Base-by-base conservation (phyloP, 2,113 vertebrate species). In the Rostratula benghalensis region DNA sequence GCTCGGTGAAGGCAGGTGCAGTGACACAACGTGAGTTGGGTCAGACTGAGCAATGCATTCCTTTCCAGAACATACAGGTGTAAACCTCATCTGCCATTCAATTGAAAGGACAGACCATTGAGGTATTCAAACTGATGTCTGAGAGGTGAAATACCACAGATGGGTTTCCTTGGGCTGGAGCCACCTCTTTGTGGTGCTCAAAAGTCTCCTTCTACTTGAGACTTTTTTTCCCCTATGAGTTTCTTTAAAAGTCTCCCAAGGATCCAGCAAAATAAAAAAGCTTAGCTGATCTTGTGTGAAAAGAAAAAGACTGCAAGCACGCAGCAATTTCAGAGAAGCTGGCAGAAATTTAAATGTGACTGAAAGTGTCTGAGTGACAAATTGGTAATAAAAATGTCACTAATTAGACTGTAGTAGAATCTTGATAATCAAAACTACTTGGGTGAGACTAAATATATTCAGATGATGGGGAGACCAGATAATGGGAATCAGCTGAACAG, bases 391-490 rank as follows among this genome's bases (percentile, higher is more conserved):
- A 97, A 96, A 96, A 96, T 96, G 82, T 92, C 90, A 86, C 75
- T 95, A 96, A 97, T 97, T 96, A 96, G 92, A 78, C 90, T 68
- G 43, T 77, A 92, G 90, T 83, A 94, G 96, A 93, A 93, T 94
- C 93, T 79, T 93, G 93, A 95, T 96, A 94, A 96, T 96, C 92
- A 94, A 95, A 96, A 94, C 93, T 96, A 92, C 88, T 97, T 97
- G 95, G 83, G 95, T 95, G 94, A 96, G 85, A 95, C 94, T 93
- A 96, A 97, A 96, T 94, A 81, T 92, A 94, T 96, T 95, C 85
- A 85, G 78, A 85, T 94, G 90, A 91, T 0, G 6, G 73, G 67
- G 81, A 96, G 82, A 68, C 68, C 63, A 83, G 90, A 96, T 96
- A 95, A 94, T 90, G 90, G 85, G 75, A 96, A 90, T 95, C 59